A percentile compares a stretch with the other conserved stretches of the same genome.
These are phyloP conservation scores for Papilio dardanus DNA, from an alignment of 1,140 invertebrate species.

Conservation along the genomic window DNA sequence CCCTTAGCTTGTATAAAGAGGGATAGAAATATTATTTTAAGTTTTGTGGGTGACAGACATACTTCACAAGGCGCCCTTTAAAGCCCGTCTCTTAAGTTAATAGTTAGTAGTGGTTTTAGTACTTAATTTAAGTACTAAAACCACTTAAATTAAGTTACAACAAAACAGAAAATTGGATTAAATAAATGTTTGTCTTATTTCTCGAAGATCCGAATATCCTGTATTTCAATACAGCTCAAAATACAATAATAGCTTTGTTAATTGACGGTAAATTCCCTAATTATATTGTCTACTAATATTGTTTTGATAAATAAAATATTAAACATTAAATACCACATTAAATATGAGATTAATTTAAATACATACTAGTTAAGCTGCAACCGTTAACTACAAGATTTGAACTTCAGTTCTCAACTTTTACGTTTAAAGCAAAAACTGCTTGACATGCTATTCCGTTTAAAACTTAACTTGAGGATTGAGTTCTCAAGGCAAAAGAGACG, in stretches of 20 bases:
- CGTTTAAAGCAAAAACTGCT: constrained; percentile 48
- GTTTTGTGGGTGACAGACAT: not conserved
- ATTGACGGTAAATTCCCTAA: too few relatives aligned
- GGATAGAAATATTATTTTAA: constrained; percentile 3
- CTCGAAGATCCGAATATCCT: too few relatives aligned
- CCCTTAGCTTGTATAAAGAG: constrained; percentile 2
- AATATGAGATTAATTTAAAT: constrained; percentile 1
- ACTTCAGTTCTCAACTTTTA: constrained; percentile 48
- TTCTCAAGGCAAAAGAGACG: constrained; percentile 39
- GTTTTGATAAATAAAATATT: too few relatives aligned
- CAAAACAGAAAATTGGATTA: not conserved
- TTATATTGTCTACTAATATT: too few relatives aligned
- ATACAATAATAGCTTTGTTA: too few relatives aligned
- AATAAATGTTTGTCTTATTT: not conserved
- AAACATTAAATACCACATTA: not conserved
- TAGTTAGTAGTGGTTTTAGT: not conserved
- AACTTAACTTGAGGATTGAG: constrained; percentile 45
- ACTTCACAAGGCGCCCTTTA: not conserved
- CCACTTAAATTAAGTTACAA: not conserved
- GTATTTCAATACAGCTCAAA: too few relatives aligned
- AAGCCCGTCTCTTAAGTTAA: too few relatives aligned
- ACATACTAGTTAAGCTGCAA: constrained; percentile 34
- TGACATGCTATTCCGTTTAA: constrained; percentile 41
- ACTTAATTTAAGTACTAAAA: not conserved
- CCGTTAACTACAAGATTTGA: constrained; percentile 57